phyloP scores from a whole-genome alignment of 2,797 vertebrate genomes.

The Rhabdomys pumilio region DNA sequence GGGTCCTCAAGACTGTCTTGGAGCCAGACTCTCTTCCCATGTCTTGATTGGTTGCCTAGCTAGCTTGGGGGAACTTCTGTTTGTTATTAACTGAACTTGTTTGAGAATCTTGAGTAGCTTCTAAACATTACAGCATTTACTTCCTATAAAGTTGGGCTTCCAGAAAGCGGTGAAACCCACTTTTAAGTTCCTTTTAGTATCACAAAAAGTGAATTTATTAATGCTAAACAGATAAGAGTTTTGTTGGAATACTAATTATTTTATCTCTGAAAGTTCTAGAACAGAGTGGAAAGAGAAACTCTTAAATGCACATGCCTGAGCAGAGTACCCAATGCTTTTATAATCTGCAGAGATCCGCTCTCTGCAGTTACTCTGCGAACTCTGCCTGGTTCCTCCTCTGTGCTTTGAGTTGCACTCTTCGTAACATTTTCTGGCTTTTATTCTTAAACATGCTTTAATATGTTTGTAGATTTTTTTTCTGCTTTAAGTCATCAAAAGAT shows the following conservation, averaged over 20 bases:
- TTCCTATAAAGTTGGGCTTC: not conserved
- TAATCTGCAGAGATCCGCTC: not conserved
- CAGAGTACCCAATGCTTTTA: not conserved
- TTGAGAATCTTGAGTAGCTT: conserved; percentile 27
- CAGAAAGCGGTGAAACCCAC: conserved; percentile 3
- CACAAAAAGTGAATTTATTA: not conserved
- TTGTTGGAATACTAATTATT: not conserved
- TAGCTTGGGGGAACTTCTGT: not conserved
- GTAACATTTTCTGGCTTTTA: conserved; percentile 2
- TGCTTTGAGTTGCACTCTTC: not conserved
- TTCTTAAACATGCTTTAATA: not conserved
- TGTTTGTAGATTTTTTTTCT: conserved; percentile 14
- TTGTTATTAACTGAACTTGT: not conserved
- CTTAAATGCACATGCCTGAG: not conserved
- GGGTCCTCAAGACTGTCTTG: not conserved
- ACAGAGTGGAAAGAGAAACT: not conserved
- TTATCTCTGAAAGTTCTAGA: not conserved
- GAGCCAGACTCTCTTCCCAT: not conserved
- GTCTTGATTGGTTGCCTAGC: not conserved
- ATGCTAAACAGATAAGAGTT: not conserved
- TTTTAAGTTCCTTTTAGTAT: conserved; percentile 15
- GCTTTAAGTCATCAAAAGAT: not conserved
- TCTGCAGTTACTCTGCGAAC: not conserved
- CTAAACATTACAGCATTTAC: not conserved
- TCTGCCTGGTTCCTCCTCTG: not conserved